Base-by-base conservation (phyloP, 35 echinoderm and acorn worm species). In the Antedon bifida region DNA sequence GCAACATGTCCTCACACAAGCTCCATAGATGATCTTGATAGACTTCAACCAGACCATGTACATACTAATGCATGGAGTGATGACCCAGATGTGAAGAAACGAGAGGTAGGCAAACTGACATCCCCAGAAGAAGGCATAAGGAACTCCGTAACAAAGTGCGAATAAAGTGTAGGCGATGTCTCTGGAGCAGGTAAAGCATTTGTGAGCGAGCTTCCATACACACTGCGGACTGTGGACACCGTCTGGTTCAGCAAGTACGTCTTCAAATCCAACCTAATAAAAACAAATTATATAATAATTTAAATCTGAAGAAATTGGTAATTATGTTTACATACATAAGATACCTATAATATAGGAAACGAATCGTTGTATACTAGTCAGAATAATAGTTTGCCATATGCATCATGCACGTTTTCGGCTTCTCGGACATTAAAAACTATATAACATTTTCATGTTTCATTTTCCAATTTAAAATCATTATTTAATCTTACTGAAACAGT, bases 21-120 rank as follows among this genome's bases (percentile, higher is more conserved):
- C 77, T 21, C 77, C 77, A 34, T 79, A 79, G 26, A 79, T 79
- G 30, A 79, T 79, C 77, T 79, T 79, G 32, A 30, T 33, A 34
- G 77, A 30, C 34, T 34, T 34, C 30, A 79, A 16, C 16, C 34
- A 33, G 23, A 79, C 34, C 30, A 79, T 34, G 77, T 79, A 79
- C 30, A 34, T 34, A 30, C 34, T 79, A 32, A 79, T 19, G 33
- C 21, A 30, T 7, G 77, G 77, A 19, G 77, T 79, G 30, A 79
- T 34, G 77, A 34, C 23, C 16, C 34, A 79, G 77, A 79, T 79
- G 23, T 79, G 77, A 34, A 32, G 12, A 32, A 79, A 79, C 16
- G 30, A 33, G 31, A 79, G 30, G 32, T 34, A 79, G 77, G 77
- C 77, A 21, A 79, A 79, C 77, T 79, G 2, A 21, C 77, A 79